Percentiles rank a stretch among this genome's conserved stretches.
These are phyloP conservation scores for Xiphydria camelus DNA, from an alignment of 2,888 invertebrate species.

Conservation along the genomic window DNA sequence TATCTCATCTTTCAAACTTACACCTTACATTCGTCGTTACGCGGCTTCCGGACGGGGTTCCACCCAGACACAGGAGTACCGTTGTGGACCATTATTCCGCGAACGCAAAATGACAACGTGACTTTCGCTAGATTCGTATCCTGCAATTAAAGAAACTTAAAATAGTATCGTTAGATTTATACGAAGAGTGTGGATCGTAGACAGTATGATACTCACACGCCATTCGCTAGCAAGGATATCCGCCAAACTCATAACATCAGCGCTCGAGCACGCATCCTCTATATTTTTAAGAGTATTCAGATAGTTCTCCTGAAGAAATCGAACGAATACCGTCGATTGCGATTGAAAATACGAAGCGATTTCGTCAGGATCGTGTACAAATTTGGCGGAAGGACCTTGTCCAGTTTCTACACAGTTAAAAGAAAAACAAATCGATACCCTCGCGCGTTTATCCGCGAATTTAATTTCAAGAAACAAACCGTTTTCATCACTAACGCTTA, in stretches of 20 bases:
- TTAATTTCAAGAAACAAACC: constrained; percentile 1
- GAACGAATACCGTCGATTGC: constrained; percentile 69
- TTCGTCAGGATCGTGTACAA: constrained; percentile 68
- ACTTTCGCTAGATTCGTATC: constrained; percentile 43
- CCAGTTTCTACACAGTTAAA: background rate
- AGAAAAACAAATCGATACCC: background rate
- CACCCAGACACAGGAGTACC: constrained; percentile 70
- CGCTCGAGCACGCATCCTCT: constrained; percentile 61
- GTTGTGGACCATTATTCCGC: constrained; percentile 75
- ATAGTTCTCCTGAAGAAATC: constrained; percentile 77
- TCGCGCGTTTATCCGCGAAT: background rate
- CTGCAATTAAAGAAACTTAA: too few relatives aligned
- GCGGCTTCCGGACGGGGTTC: constrained; percentile 68
- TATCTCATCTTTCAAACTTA: constrained; percentile 21
- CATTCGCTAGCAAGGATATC: constrained; percentile 69
- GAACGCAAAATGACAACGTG: constrained; percentile 57
- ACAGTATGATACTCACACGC: constrained; percentile 72
- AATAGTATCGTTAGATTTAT: too few relatives aligned
- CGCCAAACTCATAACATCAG: constrained; percentile 71
- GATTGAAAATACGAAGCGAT: constrained; percentile 70
- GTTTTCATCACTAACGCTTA: constrained; percentile 52
- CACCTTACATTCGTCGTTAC: constrained; percentile 29
- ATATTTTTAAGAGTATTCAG: constrained; percentile 69
- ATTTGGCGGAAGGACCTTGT: too few relatives aligned
- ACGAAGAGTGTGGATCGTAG: too few relatives aligned